Evolutionary conservation across 2,888 invertebrate genomes (phyloP), one percentile per base, ranked within the genome.

Genomic region (Junonia oenone): DNA sequence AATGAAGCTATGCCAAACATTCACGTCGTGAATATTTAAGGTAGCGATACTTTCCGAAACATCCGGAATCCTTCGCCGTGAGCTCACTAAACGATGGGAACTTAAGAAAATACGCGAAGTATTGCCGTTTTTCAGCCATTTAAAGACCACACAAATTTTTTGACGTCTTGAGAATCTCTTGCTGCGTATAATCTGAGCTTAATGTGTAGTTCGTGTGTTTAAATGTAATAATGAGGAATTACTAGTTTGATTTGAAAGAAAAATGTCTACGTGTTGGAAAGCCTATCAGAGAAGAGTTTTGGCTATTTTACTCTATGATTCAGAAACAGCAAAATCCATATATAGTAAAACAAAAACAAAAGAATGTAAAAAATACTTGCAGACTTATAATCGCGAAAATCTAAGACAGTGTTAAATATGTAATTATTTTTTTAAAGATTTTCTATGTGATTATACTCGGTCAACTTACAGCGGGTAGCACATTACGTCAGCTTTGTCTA

Each of bases 401-500:
- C n/a, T n/a, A n/a, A n/a, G n/a, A n/a, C n/a, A n/a, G n/a, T n/a
- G n/a, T n/a, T n/a, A n/a, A n/a, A n/a, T n/a, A n/a, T n/a, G n/a
- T n/a, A n/a, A n/a, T n/a, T n/a, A n/a, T 31, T 31, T 31, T 31
- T 31, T 15, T 13, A 15, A 33, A 13, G 13, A 51, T 45, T 2
- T 45, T 50, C 26, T 40, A 26, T 35, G 13, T 14, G 45, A 26
- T 9, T 31, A 55, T 58, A 57, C 48, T 26, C 43, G 35, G 14
- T 51, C 26, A 49, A 6, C 29, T 37, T n/a, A 43, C 46, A 17
- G 45, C 31, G 38, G 40, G 55, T 51, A 49, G 45, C 51, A 48
- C 49, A 47, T 61, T 58, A 55, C 55, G 47, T 58, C 58, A 61
- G 33, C 47, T 58, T 61, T 53, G 50, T 45, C 29, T 47, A 53